These are phyloP conservation scores for Macroteleia sp. DNA, from an alignment of 2,888 invertebrate species.

Conservation along the genomic window DNA sequence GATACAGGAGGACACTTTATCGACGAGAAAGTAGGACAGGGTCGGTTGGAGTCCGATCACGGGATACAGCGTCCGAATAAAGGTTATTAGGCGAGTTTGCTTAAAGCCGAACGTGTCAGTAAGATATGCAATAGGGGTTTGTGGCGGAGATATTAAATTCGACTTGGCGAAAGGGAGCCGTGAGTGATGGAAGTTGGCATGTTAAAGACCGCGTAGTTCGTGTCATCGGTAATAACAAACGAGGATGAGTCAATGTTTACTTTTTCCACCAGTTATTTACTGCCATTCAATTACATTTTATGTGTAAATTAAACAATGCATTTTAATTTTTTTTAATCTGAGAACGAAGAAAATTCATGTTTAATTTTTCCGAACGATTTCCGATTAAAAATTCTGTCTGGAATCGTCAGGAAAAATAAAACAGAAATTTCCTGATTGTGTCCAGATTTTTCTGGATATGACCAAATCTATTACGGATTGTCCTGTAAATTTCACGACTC, in stretches of 20 bases:
- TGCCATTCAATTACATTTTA: slow-evolving; percentile 5
- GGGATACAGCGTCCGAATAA: slow-evolving; percentile 31
- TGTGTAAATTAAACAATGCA: too few relatives aligned
- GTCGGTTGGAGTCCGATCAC: slow-evolving; percentile 22
- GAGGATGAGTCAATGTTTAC: neutral
- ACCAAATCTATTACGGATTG: too few relatives aligned
- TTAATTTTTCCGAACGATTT: too few relatives aligned
- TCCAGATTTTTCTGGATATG: too few relatives aligned
- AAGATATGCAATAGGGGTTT: slow-evolving; percentile 27
- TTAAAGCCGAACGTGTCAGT: slow-evolving; percentile 42
- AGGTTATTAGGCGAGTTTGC: slow-evolving; percentile 42
- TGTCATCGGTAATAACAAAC: slow-evolving; percentile 22
- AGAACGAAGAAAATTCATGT: too few relatives aligned
- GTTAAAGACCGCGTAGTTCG: slow-evolving; percentile 30
- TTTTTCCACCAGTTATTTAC: too few relatives aligned
- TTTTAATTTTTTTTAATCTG: too few relatives aligned
- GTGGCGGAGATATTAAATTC: slow-evolving; percentile 31
- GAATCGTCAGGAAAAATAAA: too few relatives aligned
- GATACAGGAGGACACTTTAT: slow-evolving; percentile 4
- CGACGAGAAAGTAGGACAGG: slow-evolving; percentile 19
- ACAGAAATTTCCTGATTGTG: too few relatives aligned
- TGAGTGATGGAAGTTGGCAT: slow-evolving; percentile 26
- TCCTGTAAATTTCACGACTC: too few relatives aligned
- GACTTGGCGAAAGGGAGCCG: slow-evolving; percentile 4
- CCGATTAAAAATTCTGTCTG: too few relatives aligned